Conservation (phyloP, 2,888 invertebrate genomes). For the Agrotis ipsilon region DNA sequence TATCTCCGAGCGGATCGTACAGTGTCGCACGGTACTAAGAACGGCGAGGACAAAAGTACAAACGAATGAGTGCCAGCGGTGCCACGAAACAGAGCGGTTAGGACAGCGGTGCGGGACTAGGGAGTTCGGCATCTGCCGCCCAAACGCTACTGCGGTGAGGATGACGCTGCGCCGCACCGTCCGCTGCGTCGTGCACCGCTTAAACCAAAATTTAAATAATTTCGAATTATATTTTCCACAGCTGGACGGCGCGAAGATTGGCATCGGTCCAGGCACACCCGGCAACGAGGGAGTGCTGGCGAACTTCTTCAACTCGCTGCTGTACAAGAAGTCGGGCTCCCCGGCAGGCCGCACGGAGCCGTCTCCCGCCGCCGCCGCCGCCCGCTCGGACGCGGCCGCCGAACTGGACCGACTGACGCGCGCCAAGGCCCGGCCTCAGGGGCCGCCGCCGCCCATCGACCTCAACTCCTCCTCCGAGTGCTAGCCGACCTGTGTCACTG, state of each 20-base stretch:
- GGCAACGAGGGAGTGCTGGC: slow-evolving; percentile 97
- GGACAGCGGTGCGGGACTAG: too few species aligned
- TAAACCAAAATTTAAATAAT: too few species aligned
- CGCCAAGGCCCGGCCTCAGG: slow-evolving; percentile 84
- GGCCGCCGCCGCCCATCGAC: slow-evolving; percentile 92
- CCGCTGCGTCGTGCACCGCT: too few species aligned
- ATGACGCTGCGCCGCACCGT: too few species aligned
- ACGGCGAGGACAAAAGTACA: too few species aligned
- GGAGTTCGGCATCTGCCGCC: too few species aligned
- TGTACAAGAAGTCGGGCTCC: slow-evolving; percentile 97
- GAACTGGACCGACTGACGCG: slow-evolving; percentile 97
- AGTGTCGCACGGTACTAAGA: too few species aligned
- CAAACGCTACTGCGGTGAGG: too few species aligned
- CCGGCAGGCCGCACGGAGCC: slow-evolving; percentile 89
- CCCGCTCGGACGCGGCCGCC: slow-evolving; percentile 97
- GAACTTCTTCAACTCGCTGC: slow-evolving; percentile 99
- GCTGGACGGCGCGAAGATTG: slow-evolving; percentile 94
- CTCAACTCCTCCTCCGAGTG: slow-evolving; percentile 89
- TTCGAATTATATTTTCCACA: slow-evolving; percentile 69
- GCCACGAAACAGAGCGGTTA: too few species aligned
- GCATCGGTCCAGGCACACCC: slow-evolving; percentile 93
- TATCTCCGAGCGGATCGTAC: too few species aligned
- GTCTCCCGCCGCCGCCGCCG: slow-evolving; percentile 87
- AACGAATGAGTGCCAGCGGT: too few species aligned
- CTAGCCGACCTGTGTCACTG: slow-evolving; percentile 69